A percentile compares a stretch with the other conserved stretches of the same genome.
phyloP scores from a whole-genome alignment of 2,113 vertebrate genomes.

The Xiphophorus maculatus region DNA sequence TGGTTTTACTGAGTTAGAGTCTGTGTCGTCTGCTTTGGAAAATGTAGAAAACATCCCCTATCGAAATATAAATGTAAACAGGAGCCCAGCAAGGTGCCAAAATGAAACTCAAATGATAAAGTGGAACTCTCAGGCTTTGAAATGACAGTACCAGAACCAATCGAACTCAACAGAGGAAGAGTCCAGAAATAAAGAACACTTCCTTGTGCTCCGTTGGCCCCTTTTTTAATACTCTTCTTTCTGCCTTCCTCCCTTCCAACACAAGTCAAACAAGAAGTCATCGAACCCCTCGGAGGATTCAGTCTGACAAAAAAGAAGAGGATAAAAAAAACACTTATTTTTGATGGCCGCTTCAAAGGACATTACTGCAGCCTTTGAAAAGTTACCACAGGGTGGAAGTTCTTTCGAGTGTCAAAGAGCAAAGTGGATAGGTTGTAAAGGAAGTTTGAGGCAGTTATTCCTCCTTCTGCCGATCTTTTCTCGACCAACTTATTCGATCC shows the following conservation, averaged over 20 bases:
- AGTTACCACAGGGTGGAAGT: slow-evolving; percentile 66
- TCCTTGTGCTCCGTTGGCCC: slow-evolving; percentile 22
- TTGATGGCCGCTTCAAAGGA: slow-evolving; percentile 76
- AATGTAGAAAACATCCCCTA: too few species aligned
- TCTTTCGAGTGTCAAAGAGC: slow-evolving; percentile 47
- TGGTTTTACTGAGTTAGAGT: too few species aligned
- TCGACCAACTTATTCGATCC: neutral
- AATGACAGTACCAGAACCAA: neutral
- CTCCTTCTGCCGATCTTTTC: neutral
- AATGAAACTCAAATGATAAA: neutral
- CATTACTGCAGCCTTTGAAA: slow-evolving; percentile 70
- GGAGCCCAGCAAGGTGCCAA: neutral
- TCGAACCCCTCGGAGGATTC: slow-evolving; percentile 51
- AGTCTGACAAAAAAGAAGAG: slow-evolving; percentile 34
- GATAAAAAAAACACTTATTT: slow-evolving; percentile 61
- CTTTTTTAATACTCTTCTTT: slow-evolving; percentile 40
- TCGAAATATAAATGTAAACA: too few species aligned
- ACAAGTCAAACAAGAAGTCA: slow-evolving; percentile 51
- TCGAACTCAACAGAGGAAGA: neutral
- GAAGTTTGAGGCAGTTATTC: slow-evolving; percentile 27
- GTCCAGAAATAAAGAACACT: slow-evolving; percentile 9
- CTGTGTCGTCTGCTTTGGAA: neutral
- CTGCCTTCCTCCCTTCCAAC: slow-evolving; percentile 40
- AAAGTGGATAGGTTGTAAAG: slow-evolving; percentile 32
- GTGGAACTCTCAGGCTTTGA: too few species aligned